Conservation (phyloP, 2,888 invertebrate genomes). For the Scrobipalpa atriplicella region DNA sequence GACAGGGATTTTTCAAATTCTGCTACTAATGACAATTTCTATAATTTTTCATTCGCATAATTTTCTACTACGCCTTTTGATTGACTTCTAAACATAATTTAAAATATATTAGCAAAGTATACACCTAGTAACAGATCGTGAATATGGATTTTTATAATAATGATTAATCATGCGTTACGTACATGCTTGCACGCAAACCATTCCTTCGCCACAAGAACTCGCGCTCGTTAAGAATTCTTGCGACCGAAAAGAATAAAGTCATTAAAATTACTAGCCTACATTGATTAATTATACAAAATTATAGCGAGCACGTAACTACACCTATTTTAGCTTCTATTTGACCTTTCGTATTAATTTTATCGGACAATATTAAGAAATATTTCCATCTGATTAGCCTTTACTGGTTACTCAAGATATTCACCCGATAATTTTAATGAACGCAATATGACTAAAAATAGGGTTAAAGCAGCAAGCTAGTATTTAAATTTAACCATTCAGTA, state of each 20-base stretch:
- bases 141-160: conserved; percentile 10
- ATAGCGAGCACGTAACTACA: neutral
- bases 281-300: conserved; percentile 14
- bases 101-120: neutral
- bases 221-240: neutral
- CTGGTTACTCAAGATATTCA: neutral
- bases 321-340: neutral
- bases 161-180: conserved; percentile 2
- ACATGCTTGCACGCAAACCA: conserved; percentile 10
- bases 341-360: conserved; percentile 1
- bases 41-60: neutral
- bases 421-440: conserved; percentile 9
- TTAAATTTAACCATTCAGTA: conserved; percentile 2
- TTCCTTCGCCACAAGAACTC: neutral
- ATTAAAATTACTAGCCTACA: conserved; percentile 7
- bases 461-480: conserved; percentile 1
- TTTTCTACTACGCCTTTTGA: neutral
- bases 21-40: too few species aligned
- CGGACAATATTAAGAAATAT: neutral
- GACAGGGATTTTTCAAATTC: too few species aligned
- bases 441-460: conserved; percentile 6
- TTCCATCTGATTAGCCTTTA: neutral
- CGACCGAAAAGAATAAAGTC: conserved; percentile 1
- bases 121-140: conserved; percentile 1
- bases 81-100: neutral